phyloP scores from a whole-genome alignment of 2,797 vertebrate species.

The Cyclopterus lumpus region DNA sequence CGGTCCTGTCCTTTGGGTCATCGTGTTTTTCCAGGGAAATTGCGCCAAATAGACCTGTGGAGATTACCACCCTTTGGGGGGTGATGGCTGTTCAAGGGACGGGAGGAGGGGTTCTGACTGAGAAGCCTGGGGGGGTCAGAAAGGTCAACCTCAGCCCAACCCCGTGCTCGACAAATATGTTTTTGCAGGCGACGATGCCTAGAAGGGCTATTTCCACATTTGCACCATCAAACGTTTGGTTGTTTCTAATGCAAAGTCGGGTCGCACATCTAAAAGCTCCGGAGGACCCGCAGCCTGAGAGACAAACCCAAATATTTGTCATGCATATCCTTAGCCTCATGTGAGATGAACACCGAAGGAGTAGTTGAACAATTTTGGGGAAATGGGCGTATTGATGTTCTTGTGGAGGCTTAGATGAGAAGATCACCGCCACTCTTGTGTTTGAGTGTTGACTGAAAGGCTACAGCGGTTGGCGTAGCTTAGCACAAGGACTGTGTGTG shows the following conservation, averaged over 20 bases:
- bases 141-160: neutral
- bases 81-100: neutral
- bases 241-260: neutral
- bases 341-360: neutral
- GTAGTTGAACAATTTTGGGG: neutral
- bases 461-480: neutral
- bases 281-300: neutral
- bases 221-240: conserved; percentile 12
- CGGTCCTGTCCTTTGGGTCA: neutral
- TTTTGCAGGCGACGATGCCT: conserved; percentile 15
- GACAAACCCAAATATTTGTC: neutral
- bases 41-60: neutral
- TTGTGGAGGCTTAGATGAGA: neutral
- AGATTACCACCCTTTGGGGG: neutral
- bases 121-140: neutral
- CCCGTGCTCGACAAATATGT: conserved; percentile 25
- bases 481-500: neutral
- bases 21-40: neutral
- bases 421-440: neutral
- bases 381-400: neutral
- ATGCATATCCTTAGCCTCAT: neutral
- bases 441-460: neutral
- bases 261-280: neutral
- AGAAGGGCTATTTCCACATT: conserved; percentile 15
- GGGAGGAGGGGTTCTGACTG: neutral